Percentiles rank a stretch among this genome's conserved stretches.
Evolutionary conservation across 2,888 invertebrate genomes (phyloP).

Genomic region (Neuroscelio doddi): DNA sequence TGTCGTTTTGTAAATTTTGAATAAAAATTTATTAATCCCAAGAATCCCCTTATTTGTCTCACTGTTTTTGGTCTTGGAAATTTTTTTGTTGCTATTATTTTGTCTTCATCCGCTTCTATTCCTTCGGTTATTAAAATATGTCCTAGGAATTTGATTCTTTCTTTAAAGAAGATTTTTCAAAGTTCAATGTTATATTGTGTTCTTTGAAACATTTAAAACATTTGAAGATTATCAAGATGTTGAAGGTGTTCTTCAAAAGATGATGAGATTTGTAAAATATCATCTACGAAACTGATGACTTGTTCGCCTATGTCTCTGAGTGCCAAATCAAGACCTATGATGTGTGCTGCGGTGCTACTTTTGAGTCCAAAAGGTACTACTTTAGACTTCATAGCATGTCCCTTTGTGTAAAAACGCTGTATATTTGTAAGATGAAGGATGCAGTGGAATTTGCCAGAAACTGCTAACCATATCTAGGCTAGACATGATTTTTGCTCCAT

Average conservation of each 20-base stretch:
- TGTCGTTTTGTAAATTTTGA: constrained; percentile 11
- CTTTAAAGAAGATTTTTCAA: constrained; percentile 73
- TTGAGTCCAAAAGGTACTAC: no score
- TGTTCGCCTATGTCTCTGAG: background rate
- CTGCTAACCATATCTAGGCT: no score
- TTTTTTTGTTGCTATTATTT: constrained; percentile 15
- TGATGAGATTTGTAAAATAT: background rate
- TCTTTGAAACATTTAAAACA: constrained; percentile 1
- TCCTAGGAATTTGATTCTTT: constrained; percentile 13
- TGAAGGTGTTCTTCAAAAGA: background rate
- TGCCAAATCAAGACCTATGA: background rate
- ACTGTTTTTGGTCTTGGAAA: constrained; percentile 15
- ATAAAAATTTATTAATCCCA: constrained; percentile 23
- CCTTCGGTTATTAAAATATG: constrained; percentile 14
- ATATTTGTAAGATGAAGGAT: no score
- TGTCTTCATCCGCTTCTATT: constrained; percentile 21
- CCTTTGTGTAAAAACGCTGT: no score
- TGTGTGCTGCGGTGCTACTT: no score
- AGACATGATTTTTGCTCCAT: no score
- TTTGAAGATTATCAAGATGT: background rate
- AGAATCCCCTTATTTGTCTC: constrained; percentile 24
- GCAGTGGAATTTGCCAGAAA: no score
- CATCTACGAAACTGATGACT: constrained; percentile 2
- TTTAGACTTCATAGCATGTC: no score
- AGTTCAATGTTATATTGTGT: constrained; percentile 45